These are phyloP conservation scores for Drosophila setifemur DNA, from an alignment of 1,140 invertebrate species.

Conservation along the genomic window DNA sequence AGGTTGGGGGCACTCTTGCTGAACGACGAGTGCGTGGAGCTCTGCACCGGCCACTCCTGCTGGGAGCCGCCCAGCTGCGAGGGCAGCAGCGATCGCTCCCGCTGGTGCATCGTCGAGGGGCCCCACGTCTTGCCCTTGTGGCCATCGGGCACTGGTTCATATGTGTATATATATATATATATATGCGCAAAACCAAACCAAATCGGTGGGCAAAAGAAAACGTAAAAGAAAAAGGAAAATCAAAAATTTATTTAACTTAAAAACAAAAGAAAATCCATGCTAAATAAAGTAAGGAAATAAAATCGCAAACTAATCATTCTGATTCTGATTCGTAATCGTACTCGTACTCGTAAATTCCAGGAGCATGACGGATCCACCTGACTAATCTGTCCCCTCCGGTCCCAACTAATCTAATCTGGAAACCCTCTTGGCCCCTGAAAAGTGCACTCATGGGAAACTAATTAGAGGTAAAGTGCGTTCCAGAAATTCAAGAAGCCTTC, in stretches of 20 bases:
- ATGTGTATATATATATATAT: background rate
- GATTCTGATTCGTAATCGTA: too few relatives aligned
- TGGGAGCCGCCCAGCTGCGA: slow-evolving; percentile 80
- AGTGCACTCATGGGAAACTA: background rate
- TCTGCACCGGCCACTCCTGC: slow-evolving; percentile 79
- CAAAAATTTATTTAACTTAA: slow-evolving; percentile 11
- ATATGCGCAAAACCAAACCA: background rate
- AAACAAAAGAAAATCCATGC: slow-evolving; percentile 8
- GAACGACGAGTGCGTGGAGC: slow-evolving; percentile 82
- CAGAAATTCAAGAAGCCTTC: background rate
- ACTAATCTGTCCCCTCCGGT: slow-evolving; percentile 26
- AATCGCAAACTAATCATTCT: slow-evolving; percentile 2
- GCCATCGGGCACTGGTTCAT: slow-evolving; percentile 90
- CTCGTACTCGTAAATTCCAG: too few relatives aligned
- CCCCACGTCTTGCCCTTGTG: slow-evolving; percentile 99
- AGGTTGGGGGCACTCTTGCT: slow-evolving; percentile 90
- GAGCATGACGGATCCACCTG: background rate
- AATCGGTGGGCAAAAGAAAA: too few relatives aligned
- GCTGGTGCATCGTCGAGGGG: slow-evolving; percentile 93
- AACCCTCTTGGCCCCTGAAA: background rate
- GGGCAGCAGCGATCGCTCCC: slow-evolving; percentile 90
- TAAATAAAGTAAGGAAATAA: slow-evolving; percentile 18
- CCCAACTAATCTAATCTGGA: slow-evolving; percentile 24
- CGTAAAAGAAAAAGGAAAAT: slow-evolving; percentile 10
- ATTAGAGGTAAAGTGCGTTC: background rate